These are phyloP conservation scores for Amniataba percoides DNA, from an alignment of 2,797 vertebrate genomes.

Conservation along the genomic window DNA sequence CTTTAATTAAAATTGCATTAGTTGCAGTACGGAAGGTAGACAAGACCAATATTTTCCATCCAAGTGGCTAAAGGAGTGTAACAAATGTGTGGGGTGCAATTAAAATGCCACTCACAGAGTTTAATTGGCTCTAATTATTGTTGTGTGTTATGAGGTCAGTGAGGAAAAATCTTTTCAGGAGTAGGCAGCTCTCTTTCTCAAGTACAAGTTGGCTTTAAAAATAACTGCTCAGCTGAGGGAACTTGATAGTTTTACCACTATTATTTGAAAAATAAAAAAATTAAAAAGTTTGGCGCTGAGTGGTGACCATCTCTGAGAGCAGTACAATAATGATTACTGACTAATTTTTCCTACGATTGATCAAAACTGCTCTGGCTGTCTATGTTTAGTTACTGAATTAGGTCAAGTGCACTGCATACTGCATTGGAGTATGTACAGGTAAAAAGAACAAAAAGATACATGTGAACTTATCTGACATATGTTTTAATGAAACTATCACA, in stretches of 20 bases:
- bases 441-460: too few relatives aligned
- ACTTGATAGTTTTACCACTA: neutral
- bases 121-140: constrained; percentile 67
- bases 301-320: neutral
- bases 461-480: too few relatives aligned
- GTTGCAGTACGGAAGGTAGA: constrained; percentile 62
- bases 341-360: neutral
- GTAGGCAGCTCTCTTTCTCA: constrained; percentile 5
- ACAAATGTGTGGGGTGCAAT: constrained; percentile 62
- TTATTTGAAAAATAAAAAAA: neutral
- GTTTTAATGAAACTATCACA: too few relatives aligned
- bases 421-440: too few relatives aligned
- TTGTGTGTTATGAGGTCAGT: constrained; percentile 61
- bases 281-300: neutral
- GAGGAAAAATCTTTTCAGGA: constrained; percentile 22
- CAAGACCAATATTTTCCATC: constrained; percentile 68
- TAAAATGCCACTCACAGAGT: constrained; percentile 59
- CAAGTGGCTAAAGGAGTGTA: constrained; percentile 53
- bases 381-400: neutral
- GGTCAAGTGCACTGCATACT: neutral
- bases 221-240: neutral
- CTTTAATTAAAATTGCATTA: constrained; percentile 72
- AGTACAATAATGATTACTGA: neutral
- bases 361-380: neutral
- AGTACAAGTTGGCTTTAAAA: neutral